Evolutionary conservation across 2,797 vertebrate genomes (phyloP), one percentile per base, ranked within the genome.

Genomic region (Microhierax caerulescens): DNA sequence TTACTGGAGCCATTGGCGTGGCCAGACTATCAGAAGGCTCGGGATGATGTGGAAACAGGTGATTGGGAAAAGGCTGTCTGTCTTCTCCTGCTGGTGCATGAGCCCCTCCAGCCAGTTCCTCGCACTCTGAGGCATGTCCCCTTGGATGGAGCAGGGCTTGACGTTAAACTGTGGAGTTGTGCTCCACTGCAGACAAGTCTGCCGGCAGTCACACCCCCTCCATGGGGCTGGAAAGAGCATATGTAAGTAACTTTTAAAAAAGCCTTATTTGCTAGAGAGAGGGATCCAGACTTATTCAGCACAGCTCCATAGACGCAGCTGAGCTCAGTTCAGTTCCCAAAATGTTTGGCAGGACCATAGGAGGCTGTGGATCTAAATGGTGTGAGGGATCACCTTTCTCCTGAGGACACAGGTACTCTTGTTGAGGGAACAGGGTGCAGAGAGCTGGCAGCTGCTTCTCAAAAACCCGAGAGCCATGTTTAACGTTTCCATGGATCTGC

Each of bases 241-340:
- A n/a, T 48, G 14, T 73, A 69, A 82, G 45, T 32, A 89, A 65
- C 22, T 13, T 68, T 45, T 2, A 3, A 48, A 75, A 70, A 27
- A 3, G 7, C 27, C 43, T 36, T 34, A 11, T 88, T 77, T 90
- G 39, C 24, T 75, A 27, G 13, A 89, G 47, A 12, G 11, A 53
- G 8, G 15, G 24, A 53, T 75, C 34, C 19, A 78, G 47, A 6
- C 19, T 72, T 61, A 17, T 53, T 82, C 41, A 53, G 13, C 0
- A 2, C 2, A 3, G 28, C 15, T 81, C 78, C 2, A 0, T 27
- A 72, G 59, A 43, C 36, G 10, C 1, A 4, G 2, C 45, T 72
- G 70, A 82, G 19, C 22, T 82, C 63, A n/a, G 27, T 65, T 81
- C 50, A 65, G 32, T 34, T 88, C 50, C 61, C 21, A 68, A 70